A percentile compares a stretch with the other conserved stretches of the same genome.
These are phyloP conservation scores for Drosophila kambysellisi DNA, from an alignment of 2,888 invertebrate species.

Conservation along the genomic window DNA sequence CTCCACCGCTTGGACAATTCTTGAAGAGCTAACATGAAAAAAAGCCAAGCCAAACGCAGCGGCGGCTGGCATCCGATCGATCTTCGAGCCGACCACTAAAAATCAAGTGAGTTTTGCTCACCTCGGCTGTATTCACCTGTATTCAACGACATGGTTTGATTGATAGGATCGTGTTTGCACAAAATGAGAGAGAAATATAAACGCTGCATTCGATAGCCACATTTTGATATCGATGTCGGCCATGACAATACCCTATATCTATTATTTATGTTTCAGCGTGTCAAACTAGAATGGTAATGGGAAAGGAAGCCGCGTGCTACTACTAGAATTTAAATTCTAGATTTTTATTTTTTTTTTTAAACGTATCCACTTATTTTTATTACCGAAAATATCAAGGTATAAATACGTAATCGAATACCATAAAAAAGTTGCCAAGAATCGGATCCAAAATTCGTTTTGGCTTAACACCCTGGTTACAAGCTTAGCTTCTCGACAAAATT, in stretches of 20 bases:
- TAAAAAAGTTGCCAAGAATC: neutral
- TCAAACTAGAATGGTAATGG: neutral
- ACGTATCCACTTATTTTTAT: too few species aligned
- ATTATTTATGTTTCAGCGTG: neutral
- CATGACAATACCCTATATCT: neutral
- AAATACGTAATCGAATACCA: too few species aligned
- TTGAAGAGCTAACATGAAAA: constrained; percentile 52
- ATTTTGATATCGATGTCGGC: neutral
- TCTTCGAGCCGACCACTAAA: constrained; percentile 9
- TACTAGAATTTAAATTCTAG: neutral
- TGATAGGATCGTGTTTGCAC: constrained; percentile 1
- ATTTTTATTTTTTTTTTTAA: neutral
- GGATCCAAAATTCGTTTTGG: neutral
- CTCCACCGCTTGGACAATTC: constrained; percentile 59
- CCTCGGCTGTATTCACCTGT: constrained; percentile 28
- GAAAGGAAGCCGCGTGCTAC: neutral
- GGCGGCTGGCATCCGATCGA: constrained; percentile 20
- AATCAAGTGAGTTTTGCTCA: constrained; percentile 51
- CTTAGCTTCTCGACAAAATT: neutral
- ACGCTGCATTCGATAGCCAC: neutral
- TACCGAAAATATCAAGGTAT: too few species aligned
- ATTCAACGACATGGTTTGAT: constrained; percentile 8
- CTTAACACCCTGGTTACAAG: neutral
- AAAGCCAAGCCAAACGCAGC: constrained; percentile 33
- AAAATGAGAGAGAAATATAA: neutral